Base-by-base conservation (phyloP, 2,888 invertebrate species). In the Mesorhabditis spiculigera region DNA sequence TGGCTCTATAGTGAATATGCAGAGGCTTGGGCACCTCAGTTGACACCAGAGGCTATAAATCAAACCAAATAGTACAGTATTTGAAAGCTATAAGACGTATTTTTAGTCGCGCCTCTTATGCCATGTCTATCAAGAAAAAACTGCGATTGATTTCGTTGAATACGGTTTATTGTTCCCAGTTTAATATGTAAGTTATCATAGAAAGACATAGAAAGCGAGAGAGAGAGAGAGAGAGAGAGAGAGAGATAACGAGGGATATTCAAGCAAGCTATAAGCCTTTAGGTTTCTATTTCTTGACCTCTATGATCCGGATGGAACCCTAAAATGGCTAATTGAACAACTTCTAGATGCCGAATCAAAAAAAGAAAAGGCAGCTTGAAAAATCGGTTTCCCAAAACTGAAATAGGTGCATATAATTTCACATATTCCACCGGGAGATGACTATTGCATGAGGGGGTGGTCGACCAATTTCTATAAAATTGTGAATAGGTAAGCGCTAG, bases 341-440 rank as follows among this genome's bases (percentile, higher is more conserved):
- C 87, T 95, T 5, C 87, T 90, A 66, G 87, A 90, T 72, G 92
- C 94, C 0, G 94, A 95, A 86, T 85, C 87, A 44, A 89, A 90
- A 3, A 89, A 90, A 0, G 92, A 93, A 85, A 89, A 90, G 67
- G 81, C 79, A 2, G 62, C 68, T 45, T 63, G 63, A 4, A 68
- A 66, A 10, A 43, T 10, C 58, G n/a, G 58, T 50, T 50, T 50
- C 8, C 8, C n/a, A 50, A n/a, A 50, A 50, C 8, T 50, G 58
- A 50, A 13, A 50, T 4, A 75, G 76, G 80, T 80, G 28, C 78
- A 78, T 71, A 74, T 79, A 44, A 79, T 79, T 43, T 75, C 76
- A 65, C 95, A 95, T 83, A 90, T 94, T 65, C 93, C 93, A 0
- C 90, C 92, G 0, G 93, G 93, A 5, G 89, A 89, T 4, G 84